Base-by-base conservation (phyloP, 1,140 invertebrate species). In the Lepidurus arcticus region DNA sequence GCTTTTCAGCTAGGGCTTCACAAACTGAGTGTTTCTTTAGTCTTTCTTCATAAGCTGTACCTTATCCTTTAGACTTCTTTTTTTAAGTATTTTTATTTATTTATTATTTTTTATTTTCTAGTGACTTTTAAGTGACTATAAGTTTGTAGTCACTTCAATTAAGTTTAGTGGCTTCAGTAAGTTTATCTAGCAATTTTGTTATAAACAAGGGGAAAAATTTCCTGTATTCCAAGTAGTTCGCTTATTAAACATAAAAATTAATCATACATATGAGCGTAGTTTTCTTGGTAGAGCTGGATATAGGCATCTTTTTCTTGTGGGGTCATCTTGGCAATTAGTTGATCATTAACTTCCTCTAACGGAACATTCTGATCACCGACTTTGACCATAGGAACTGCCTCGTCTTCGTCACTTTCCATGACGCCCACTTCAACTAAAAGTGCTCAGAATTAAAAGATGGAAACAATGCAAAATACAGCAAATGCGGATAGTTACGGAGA, bases 281-380 rank as follows among this genome's bases (percentile, higher is more conserved):
- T 92, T 84, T 98, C 95, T 85, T 97, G 95, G 84, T 95, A 96
- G 10, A 94, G 89, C 85, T 95, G 92, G 82, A 97, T 97, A 84
- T 98, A 98, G 43, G 92, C 91, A 84, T 97, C 94, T 86, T 97
- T 98, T 84, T 98, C 96, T 24, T 91, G 86, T 6, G 93, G 91
- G 13, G 93, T 94, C 97, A 98, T 98, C 85, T 92, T 90, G 0
- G 91, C 90, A 80, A 98, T 95, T 81, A 96, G 87, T 76, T 91
- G 89, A 84, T 95, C 93, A 81, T 92, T 92, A 5, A 96, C 88
- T 81, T 93, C 91, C 4, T 91, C 91, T 65, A 96, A 88, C 0
- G 93, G 88, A 80, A 97, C 90, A 21, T 89, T 89, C 83, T 90
- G 90, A 73, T 91, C 91, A 75, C 92, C 94, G 16, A 98, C 93